A percentile compares a stretch with the other conserved stretches of the same genome.
These are phyloP conservation scores for Miltochrista miniata DNA, from an alignment of 2,888 invertebrate genomes.

Conservation along the genomic window DNA sequence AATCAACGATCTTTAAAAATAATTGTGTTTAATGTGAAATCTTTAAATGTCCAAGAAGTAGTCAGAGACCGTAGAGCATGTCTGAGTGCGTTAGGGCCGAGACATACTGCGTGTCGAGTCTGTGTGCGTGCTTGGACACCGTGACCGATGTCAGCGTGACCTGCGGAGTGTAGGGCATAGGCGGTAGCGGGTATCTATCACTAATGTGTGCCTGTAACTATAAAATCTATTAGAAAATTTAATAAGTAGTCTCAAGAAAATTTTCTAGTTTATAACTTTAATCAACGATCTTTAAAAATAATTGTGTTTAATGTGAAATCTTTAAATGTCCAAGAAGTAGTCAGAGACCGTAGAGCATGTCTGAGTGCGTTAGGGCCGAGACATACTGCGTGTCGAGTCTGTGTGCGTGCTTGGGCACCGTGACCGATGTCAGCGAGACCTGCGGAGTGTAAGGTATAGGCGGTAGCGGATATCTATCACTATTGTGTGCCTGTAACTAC, in stretches of 20 bases:
- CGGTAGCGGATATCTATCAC: not conserved
- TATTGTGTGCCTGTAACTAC: too few relatives aligned
- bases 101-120: slow-evolving; percentile 14
- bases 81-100: slow-evolving; percentile 14
- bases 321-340: not conserved
- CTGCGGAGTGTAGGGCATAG: slow-evolving; percentile 4
- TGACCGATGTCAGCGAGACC: slow-evolving; percentile 32
- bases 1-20: not conserved
- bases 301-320: not conserved
- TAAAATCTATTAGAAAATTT: too few relatives aligned
- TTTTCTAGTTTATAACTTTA: not conserved
- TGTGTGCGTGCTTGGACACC: slow-evolving; percentile 31
- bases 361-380: slow-evolving; percentile 15
- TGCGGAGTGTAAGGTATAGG: slow-evolving; percentile 1
- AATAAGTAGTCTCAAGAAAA: too few relatives aligned
- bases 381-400: slow-evolving; percentile 14
- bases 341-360: slow-evolving; percentile 5
- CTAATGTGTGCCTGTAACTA: too few relatives aligned
- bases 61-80: slow-evolving; percentile 6
- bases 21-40: not conserved
- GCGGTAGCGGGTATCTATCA: slow-evolving; percentile 1
- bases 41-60: not conserved
- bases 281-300: not conserved
- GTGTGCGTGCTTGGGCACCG: slow-evolving; percentile 31
- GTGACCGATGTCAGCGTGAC: slow-evolving; percentile 32